phyloP scores from a whole-genome alignment of 2,113 vertebrate genomes.

The Tapirus terrestris region DNA sequence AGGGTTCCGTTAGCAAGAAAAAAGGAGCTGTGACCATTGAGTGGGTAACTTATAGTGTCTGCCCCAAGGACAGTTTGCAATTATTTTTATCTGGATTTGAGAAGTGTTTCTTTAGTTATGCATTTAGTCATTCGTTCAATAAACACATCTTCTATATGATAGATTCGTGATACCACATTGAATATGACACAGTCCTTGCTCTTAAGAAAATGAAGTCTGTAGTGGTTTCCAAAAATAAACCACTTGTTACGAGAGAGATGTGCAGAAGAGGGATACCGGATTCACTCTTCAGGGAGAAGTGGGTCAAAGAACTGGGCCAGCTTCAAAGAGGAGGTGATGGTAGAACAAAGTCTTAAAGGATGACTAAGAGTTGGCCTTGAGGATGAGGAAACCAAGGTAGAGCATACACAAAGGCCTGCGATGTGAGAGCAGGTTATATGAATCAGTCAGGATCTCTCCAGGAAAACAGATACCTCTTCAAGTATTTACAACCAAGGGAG shows the following conservation, averaged over 20 bases:
- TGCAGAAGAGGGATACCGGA: not conserved
- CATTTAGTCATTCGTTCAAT: not conserved
- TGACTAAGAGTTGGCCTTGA: not conserved
- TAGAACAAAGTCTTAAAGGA: no score
- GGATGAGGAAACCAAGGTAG: not conserved
- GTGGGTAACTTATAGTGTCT: not conserved
- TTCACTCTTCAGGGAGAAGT: not conserved
- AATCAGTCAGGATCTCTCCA: not conserved
- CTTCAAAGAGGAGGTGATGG: not conserved
- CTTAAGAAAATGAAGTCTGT: slow-evolving; percentile 16
- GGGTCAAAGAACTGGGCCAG: not conserved
- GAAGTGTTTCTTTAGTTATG: not conserved
- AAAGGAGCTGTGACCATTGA: not conserved
- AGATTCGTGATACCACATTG: not conserved
- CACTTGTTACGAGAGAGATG: not conserved
- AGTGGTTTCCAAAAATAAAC: not conserved
- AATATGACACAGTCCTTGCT: not conserved
- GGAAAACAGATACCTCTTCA: not conserved
- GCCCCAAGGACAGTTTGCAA: not conserved
- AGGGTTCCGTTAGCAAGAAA: not conserved
- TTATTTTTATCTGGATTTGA: slow-evolving; percentile 27
- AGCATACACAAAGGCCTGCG: not conserved
- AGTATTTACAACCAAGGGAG: not conserved
- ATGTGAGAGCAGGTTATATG: not conserved
- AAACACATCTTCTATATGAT: not conserved